A percentile compares a stretch with the other conserved stretches of the same genome.
Evolutionary conservation across 2,113 vertebrate genomes (phyloP).

Genomic region (Channa argus): DNA sequence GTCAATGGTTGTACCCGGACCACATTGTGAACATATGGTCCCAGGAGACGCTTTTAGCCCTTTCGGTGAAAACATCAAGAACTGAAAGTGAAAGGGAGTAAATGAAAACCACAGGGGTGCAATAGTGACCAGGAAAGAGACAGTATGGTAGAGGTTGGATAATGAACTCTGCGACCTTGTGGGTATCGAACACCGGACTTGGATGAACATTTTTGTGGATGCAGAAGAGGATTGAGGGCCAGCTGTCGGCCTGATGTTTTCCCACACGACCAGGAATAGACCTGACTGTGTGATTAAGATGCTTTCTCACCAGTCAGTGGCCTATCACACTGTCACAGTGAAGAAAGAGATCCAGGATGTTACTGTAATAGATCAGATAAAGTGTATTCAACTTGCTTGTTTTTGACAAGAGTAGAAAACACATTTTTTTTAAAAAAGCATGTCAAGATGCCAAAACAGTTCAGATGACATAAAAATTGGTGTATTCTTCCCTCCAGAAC

Average conservation of each 20-base stretch:
- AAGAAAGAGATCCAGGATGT: not conserved
- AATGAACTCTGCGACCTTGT: constrained; percentile 36
- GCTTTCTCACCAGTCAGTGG: constrained; percentile 38
- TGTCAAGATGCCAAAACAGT: too few relatives aligned
- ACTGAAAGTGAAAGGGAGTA: constrained; percentile 48
- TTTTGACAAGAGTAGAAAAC: not conserved
- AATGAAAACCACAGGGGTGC: constrained; percentile 36
- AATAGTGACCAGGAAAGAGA: constrained; percentile 45
- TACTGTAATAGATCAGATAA: not conserved
- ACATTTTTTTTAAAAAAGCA: too few relatives aligned
- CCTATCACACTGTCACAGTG: constrained; percentile 18
- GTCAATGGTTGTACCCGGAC: constrained; percentile 10
- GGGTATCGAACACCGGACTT: constrained; percentile 47
- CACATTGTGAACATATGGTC: constrained; percentile 64
- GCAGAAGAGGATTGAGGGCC: constrained; percentile 44
- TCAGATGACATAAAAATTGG: too few relatives aligned
- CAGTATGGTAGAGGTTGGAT: constrained; percentile 7
- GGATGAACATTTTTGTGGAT: constrained; percentile 46
- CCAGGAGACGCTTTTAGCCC: constrained; percentile 10
- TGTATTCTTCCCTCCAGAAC: too few relatives aligned
- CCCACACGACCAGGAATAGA: constrained; percentile 69
- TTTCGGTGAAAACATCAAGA: constrained; percentile 48
- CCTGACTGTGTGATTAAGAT: constrained; percentile 55
- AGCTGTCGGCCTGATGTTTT: constrained; percentile 75
- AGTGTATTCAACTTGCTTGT: not conserved